Conservation (phyloP, 2,888 invertebrate genomes). For the Lingula anatina region DNA sequence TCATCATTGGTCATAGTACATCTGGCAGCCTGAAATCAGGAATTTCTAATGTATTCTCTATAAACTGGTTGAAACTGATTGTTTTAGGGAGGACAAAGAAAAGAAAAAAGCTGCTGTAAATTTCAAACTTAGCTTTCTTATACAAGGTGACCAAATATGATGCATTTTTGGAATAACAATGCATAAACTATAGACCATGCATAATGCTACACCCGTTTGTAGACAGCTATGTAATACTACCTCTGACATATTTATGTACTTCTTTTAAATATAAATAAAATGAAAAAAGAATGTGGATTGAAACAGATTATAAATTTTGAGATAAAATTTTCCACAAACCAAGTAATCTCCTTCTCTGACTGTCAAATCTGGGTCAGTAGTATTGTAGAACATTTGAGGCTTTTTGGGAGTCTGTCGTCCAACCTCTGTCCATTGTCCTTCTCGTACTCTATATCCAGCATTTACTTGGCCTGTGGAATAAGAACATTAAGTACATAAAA, state of each 20-base stretch:
- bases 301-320: not conserved
- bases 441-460: constrained; percentile 45
- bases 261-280: too few species aligned
- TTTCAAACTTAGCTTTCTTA: too few species aligned
- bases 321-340: constrained; percentile 19
- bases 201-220: too few species aligned
- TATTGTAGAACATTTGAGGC: constrained; percentile 52
- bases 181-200: too few species aligned
- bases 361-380: constrained; percentile 31
- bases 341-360: constrained; percentile 39
- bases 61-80: too few species aligned
- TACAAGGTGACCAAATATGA: too few species aligned
- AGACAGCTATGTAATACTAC: too few species aligned
- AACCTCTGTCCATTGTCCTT: constrained; percentile 48
- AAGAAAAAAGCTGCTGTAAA: too few species aligned
- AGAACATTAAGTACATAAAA: not conserved
- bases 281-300: not conserved
- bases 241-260: too few species aligned
- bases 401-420: constrained; percentile 44
- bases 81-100: too few species aligned
- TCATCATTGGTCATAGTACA: constrained; percentile 84
- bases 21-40: constrained; percentile 71
- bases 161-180: too few species aligned
- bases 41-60: too few species aligned
- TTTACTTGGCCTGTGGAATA: constrained; percentile 33